Base-by-base conservation (phyloP, 2,888 invertebrate species). In the Cloeon dipterum region DNA sequence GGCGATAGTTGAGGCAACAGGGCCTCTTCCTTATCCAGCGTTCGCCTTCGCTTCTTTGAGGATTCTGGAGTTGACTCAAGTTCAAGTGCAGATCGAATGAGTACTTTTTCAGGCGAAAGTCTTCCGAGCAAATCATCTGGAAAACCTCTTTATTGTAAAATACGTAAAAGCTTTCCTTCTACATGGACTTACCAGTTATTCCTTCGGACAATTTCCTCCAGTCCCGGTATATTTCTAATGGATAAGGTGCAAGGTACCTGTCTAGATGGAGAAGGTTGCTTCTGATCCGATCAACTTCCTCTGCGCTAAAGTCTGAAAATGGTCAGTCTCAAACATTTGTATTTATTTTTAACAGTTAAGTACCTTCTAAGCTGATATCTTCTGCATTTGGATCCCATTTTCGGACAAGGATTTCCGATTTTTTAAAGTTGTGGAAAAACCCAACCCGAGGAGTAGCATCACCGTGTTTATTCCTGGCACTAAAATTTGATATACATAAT, bases 201-300 rank as follows among this genome's bases (percentile, higher is more conserved):
- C 73, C 66, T 43, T 68, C 68, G 14, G 76, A 70, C 34, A 86
- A 62, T 21, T 70, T 62, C 43, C 74, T 71, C 96, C 96, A 96
- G 47, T 77, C 77, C 40, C 74, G 70, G 61, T 75, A 79, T 45
- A 74, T 73, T 42, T 88, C 81, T 56, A 77, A 91, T 2, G 94
- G 93, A 57, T 94, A 98, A 1, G 85, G 74, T 11, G 81, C 94
- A 35, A 96, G 61, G 54, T 70, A 79, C 41, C 64, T 60, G 51
- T 91, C 86, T 41, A 89, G 52, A 36, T 73, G 68, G 39, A 65
- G 59, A 35, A 82, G 53, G 54, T 83, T 81, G 14, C 63, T 61
- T 51, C 67, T 70, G 17, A 83, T 63, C 26, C 66, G 57, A 40
- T 70, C 59, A 5, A 76, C 53, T 44, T 74, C 73, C 41, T 70